Conservation (phyloP, 2,888 invertebrate genomes). For the Allolobophora icterica region DNA sequence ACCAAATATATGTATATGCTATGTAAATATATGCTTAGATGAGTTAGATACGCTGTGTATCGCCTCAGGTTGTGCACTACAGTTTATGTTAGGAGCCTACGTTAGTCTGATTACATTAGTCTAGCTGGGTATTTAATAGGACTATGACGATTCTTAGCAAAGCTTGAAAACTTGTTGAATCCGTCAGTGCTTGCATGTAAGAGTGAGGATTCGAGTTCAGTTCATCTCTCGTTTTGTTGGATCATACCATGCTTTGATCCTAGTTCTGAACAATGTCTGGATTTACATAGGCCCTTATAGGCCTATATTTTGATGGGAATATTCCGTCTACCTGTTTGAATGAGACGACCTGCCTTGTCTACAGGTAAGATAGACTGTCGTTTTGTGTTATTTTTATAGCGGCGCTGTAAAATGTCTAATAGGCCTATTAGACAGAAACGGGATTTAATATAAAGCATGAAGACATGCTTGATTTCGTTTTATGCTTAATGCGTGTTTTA, state of each 20-base stretch:
- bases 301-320: slow-evolving; percentile 7
- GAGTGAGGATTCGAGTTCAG: too few species aligned
- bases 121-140: slow-evolving; percentile 2
- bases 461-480: not conserved
- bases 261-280: not conserved
- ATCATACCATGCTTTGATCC: not conserved
- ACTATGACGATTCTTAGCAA: not conserved
- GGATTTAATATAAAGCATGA: not conserved
- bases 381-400: not conserved
- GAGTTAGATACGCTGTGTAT: not conserved
- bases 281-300: too few species aligned
- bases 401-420: not conserved
- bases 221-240: not conserved
- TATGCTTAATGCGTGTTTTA: too few species aligned
- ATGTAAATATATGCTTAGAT: not conserved
- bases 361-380: not conserved
- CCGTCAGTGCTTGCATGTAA: not conserved
- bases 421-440: not conserved
- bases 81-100: not conserved
- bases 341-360: too few species aligned
- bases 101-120: not conserved
- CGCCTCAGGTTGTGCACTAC: not conserved
- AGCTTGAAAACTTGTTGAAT: not conserved
- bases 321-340: not conserved
- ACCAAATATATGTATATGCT: not conserved